phyloP scores from a whole-genome alignment of 92 coral and sea anemone species.

The Umimayanthus kanabou region DNA sequence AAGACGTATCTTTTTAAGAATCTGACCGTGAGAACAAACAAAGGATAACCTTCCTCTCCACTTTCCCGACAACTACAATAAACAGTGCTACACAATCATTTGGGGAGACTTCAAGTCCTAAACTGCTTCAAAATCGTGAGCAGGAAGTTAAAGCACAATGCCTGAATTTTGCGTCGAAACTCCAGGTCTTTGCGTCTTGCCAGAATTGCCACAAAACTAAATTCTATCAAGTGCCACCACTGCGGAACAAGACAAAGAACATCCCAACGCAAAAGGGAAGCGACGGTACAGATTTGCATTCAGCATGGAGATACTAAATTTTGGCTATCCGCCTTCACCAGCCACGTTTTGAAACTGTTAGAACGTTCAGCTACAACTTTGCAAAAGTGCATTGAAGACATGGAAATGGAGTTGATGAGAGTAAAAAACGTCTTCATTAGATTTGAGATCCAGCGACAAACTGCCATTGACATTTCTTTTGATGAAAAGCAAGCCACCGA shows the following conservation, averaged over 20 bases:
- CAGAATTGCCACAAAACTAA: constrained; percentile 3
- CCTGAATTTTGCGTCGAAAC: background rate
- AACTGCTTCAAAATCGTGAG: background rate
- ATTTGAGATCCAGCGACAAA: constrained; percentile 15
- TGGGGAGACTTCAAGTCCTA: constrained; percentile 3
- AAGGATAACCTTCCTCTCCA: constrained; percentile 15
- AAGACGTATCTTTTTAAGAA: background rate
- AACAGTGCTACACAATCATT: background rate
- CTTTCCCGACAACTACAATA: constrained; percentile 10
- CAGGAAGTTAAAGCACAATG: background rate
- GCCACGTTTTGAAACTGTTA: constrained; percentile 21
- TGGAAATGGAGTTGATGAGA: constrained; percentile 28
- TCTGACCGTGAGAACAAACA: constrained; percentile 28
- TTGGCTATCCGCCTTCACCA: constrained; percentile 26
- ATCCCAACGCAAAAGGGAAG: constrained; percentile 14
- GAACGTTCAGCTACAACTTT: constrained; percentile 19
- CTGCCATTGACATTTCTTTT: constrained; percentile 26
- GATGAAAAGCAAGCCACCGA: constrained; percentile 13
- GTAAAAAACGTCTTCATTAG: constrained; percentile 18
- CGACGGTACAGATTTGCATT: constrained; percentile 22
- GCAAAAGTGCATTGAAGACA: constrained; percentile 15
- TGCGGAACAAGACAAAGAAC: constrained; percentile 21
- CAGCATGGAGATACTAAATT: background rate
- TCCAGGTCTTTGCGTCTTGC: constrained; percentile 2
- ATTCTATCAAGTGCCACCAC: constrained; percentile 3